Evolutionary conservation across 2,113 vertebrate species (phyloP).

Genomic region (Phasianus colchicus): DNA sequence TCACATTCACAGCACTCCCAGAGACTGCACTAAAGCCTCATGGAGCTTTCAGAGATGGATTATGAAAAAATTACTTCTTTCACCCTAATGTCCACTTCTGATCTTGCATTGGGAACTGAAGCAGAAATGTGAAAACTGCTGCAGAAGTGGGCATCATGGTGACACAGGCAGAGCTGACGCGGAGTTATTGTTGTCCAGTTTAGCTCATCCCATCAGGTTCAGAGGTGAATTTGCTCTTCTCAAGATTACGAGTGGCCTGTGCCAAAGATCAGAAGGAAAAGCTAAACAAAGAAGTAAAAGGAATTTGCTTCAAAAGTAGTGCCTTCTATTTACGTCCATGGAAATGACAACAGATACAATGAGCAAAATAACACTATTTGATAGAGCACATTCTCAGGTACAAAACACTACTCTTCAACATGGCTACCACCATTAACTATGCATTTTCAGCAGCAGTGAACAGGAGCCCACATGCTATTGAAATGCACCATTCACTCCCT

Average conservation of each 20-base stretch:
- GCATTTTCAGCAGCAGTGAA: no score
- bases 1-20: neutral
- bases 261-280: neutral
- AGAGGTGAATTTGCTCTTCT: neutral
- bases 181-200: neutral
- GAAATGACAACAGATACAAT: no score
- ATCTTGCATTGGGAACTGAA: neutral
- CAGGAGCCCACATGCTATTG: no score
- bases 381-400: no score
- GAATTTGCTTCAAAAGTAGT: no score
- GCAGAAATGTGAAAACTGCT: neutral
- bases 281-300: neutral
- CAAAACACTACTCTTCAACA: no score
- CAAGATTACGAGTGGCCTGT: neutral
- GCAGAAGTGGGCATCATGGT: fast-evolving
- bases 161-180: neutral
- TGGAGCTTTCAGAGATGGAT: neutral
- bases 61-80: neutral
- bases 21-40: neutral
- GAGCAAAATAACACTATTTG: no score
- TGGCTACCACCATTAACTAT: no score
- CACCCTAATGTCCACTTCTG: neutral
- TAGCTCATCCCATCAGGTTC: neutral
- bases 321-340: no score
- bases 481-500: no score